Base-by-base conservation (phyloP, 1,140 invertebrate species). In the Macrotrachela quadricornifera region DNA sequence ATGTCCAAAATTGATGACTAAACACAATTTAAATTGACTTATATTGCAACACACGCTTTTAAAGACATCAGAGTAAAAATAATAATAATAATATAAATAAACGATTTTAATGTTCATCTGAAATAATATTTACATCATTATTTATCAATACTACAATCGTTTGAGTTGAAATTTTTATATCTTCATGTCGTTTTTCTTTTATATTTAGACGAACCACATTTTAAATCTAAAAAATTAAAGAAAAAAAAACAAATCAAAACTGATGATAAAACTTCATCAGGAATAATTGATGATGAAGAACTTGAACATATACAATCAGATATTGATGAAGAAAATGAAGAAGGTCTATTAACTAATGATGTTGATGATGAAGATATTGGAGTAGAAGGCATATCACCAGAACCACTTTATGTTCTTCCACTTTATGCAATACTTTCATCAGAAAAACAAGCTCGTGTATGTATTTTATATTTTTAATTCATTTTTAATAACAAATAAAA, bases 351-450 rank as follows among this genome's bases (percentile, higher is more conserved):
- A 2, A 50, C n/a, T 16, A 17, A 46, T 14, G 40, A 16, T 12
- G 49, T 51, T 18, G 44, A 56, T 43, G 30, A 55, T 37, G 40
- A 45, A 18, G 13, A 30, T 46, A 4, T 6, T 36, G 13, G n/a
- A 6, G 18, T 37, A 3, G 12, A 14, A 30, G 18, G 14, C 13
- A 48, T 6, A 56, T 46, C 40, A 38, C 43, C 15, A 4, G 59
- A 63, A 44, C 74, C 76, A 0, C 65, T 97, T 0, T 88, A 85
- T 80, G 83, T 88, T 3, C 66, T 97, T 16, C 91, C 91, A 1
- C 71, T 99, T 4, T 15, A 42, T 42, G 40, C 40, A 15, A 42
- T 15, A 15, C 40, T 42, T 18, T 78, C 85, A 2, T 77, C 78
- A 12, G 63, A 80, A 14, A 80, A 85, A 63, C 92, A 97, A 68